Percentiles rank a stretch among this genome's conserved stretches.
phyloP scores from a whole-genome alignment of 2,888 invertebrate genomes.

The Agrotis puta region DNA sequence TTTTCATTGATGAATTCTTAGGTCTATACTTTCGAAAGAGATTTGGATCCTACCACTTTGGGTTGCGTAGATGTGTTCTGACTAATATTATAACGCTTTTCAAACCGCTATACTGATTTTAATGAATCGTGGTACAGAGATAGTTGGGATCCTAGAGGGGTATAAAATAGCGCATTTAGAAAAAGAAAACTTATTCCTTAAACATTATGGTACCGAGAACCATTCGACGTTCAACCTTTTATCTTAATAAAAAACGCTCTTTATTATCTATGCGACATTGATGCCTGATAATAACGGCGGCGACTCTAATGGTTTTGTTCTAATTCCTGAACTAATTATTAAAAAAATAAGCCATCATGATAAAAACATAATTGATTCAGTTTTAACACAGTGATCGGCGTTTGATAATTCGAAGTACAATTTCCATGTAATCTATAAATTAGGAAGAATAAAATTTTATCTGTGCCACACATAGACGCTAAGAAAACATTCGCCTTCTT shows the following conservation, averaged over 20 bases:
- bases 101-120: no score
- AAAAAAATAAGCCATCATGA: conserved; percentile 2
- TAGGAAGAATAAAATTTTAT: conserved; percentile 12
- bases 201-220: neutral
- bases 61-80: no score
- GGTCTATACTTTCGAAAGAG: no score
- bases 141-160: no score
- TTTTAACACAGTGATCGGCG: conserved; percentile 9
- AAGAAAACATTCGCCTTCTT: conserved; percentile 6
- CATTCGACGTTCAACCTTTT: conserved; percentile 23
- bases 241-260: conserved; percentile 47
- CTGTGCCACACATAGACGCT: neutral
- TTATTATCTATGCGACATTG: conserved; percentile 37
- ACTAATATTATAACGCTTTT: no score
- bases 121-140: no score
- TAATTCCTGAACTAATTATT: conserved; percentile 21
- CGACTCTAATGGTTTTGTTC: conserved; percentile 38
- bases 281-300: conserved; percentile 22
- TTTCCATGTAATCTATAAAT: neutral
- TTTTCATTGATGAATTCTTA: no score
- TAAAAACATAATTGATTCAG: conserved; percentile 36
- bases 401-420: neutral
- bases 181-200: neutral
- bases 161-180: neutral
- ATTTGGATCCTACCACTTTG: no score